Evolutionary conservation across 2,888 invertebrate species (phyloP), one percentile per base, ranked within the genome.

Genomic region (Seira ritae): DNA sequence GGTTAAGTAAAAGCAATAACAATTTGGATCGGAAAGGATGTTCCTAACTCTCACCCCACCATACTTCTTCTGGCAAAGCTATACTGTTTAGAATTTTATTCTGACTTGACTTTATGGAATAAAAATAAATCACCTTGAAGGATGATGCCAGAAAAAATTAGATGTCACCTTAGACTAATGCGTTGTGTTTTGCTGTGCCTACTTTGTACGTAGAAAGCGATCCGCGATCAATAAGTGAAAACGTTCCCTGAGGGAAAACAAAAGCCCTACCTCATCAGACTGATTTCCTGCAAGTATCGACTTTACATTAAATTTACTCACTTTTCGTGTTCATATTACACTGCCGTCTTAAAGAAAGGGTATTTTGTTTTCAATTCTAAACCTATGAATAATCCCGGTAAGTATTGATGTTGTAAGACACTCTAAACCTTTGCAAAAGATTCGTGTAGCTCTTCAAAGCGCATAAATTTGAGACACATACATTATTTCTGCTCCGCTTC

Each of bases 251-350:
- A 62, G 62, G 62, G 62, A 62, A 10, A 62, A 62, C 19, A 50
- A 50, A 31, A 50, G 50, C 50, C 3, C 50, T 50, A 50, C 15
- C 50, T 50, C 50, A n/a, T 50, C 50, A 50, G 62, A 62, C 62
- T 62, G 20, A 62, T 62, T 62, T 62, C 62, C 22, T 62, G 20
- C 2, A 1, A 1, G 62, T 80, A 84, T 84, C 79, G 84, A 79
- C 84, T 84, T 75, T 84, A 78, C 84, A 84, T 84, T 84, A 73
- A 78, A 70, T 74, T 73, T 55, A 68, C 22, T 74, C 65, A 19
- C 80, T 68, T 80, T 55, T 62, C 62, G 10, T 62, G 19, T 62
- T 62, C 62, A 22, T 62, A 62, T 6, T 62, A 8, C 19, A 8
- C 31, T 2, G 8, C 8, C 31, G 2, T 31, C 31, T 31, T 31